Base-by-base conservation (phyloP, 2,888 invertebrate genomes). In the Polymixis lichenea region DNA sequence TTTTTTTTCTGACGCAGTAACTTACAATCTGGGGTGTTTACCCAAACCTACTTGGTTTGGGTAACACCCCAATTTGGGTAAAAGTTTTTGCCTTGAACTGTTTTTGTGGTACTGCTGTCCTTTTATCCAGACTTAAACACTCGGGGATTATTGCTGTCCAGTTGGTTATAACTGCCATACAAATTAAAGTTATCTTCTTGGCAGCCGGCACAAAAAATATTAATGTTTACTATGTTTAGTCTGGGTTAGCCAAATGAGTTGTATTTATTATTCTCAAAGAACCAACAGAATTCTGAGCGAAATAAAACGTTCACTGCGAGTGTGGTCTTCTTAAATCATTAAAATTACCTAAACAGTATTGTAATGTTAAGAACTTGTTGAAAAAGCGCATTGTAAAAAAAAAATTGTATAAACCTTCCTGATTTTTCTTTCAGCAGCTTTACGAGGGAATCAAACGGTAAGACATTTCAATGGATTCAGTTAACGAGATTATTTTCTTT, bases 21-120 rank as follows among this genome's bases (percentile, higher is more conserved):
- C 75, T 85, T 78, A 81, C 85, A 78, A 81, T 83, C 60, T 78
- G 38, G 22, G 69, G n/a, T n/a, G n/a, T n/a, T n/a, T n/a, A n/a
- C n/a, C n/a, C n/a, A n/a, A n/a, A n/a, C n/a, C n/a, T n/a, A 72
- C 67, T 62, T 68, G 62, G 67, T 69, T 75, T 71, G 60, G 72
- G 75, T 69, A 51, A 56, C 64, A 65, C 75, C 79, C 69, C 77
- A 83, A 87, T 86, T 87, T 83, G 60, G 69, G 68, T 80, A 75
- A 81, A 84, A 80, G 75, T 75, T 69, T 77, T 86, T 81, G 81
- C 79, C 75, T 77, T 75, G 66, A 69, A 62, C 58, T 75, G 43
- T 78, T 85, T 60, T 77, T 75, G 73, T 60, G 58, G 67, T n/a
- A 13, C 15, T 60, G 53, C 76, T 78, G 70, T 65, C 68, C 58